Base-by-base conservation (phyloP, 2,797 vertebrate species). In the Notolabrus celidotus region DNA sequence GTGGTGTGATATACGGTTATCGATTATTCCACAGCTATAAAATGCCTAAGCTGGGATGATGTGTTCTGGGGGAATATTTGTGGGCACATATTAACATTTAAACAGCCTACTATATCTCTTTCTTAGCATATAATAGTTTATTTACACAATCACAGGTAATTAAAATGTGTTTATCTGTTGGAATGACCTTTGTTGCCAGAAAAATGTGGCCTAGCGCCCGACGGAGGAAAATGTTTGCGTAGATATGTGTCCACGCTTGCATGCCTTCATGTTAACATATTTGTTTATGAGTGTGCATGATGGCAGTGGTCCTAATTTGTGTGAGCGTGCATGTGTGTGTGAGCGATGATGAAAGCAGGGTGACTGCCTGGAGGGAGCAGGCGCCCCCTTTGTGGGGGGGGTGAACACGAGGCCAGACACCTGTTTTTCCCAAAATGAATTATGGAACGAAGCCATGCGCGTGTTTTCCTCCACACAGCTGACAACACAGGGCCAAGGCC, bases 371-470 rank as follows among this genome's bases (percentile, higher is more conserved):
- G 70, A 78, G 80, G 87, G 75, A 71, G 70, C 58, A 55, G 72
- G 77, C 51, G 59, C 80, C 75, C 67, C 84, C 74, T 74, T 69
- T n/a, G 74, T 76, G 58, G 74, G 52, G 71, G 57, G 69, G 55
- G 64, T 63, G 60, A 84, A 74, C 73, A 88, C 59, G 42, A 86
- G 73, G 85, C 85, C 85, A 84, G 82, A 89, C 88, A 91, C 87
- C 87, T 88, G 88, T 91, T 92, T 86, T 83, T 70, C 65, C 79
- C 63, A 67, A 88, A 88, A 86, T 87, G 74, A 92, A 88, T 84
- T 73, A 85, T 83, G 73, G 86, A 89, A 79, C 15, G 5, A 64
- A 84, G 80, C 71, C 83, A 85, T 83, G 81, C 15, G 34, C n/a
- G 34, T 60, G 41, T 80, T 71, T 53, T 80, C 69, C 73, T 73